Evolutionary conservation across 2,888 invertebrate genomes (phyloP).

Genomic region (Eupithecia subfuscata): DNA sequence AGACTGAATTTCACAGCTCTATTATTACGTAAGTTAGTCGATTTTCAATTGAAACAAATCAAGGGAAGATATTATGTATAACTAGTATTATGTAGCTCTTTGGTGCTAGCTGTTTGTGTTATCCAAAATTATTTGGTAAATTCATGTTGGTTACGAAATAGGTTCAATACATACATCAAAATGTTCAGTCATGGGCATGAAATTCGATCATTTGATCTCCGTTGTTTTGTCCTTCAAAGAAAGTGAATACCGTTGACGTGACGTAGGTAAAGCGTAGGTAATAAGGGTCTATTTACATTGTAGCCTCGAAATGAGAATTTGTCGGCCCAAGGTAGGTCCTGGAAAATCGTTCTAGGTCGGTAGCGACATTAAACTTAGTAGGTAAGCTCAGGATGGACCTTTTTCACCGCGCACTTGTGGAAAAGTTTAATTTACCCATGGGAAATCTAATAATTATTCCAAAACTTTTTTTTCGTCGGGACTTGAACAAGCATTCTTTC

Average conservation of each 20-base stretch:
- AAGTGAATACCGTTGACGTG: slow-evolving; percentile 35
- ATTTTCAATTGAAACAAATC: not conserved
- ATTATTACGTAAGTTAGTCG: not conserved
- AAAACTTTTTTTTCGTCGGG: too few species aligned
- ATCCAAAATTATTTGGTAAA: not conserved
- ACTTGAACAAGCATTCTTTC: too few species aligned
- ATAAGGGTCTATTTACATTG: not conserved
- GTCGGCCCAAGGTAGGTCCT: not conserved
- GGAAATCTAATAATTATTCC: too few species aligned
- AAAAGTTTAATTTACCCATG: not conserved
- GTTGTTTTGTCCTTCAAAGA: slow-evolving; percentile 12
- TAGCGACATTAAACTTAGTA: not conserved
- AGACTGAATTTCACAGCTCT: not conserved
- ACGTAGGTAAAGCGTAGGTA: slow-evolving; percentile 23
- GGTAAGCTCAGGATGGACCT: not conserved
- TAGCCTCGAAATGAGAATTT: not conserved
- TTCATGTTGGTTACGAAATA: not conserved
- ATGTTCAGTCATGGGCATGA: not conserved
- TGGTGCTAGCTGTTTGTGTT: not conserved
- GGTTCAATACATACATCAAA: not conserved
- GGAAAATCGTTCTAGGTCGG: not conserved
- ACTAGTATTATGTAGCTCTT: too few species aligned
- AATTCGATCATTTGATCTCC: not conserved
- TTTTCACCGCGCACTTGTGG: not conserved
- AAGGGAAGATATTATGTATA: not conserved